Evolutionary conservation across 2,797 vertebrate genomes (phyloP), one percentile per base, ranked within the genome.

Genomic region (Tapirus indicus): DNA sequence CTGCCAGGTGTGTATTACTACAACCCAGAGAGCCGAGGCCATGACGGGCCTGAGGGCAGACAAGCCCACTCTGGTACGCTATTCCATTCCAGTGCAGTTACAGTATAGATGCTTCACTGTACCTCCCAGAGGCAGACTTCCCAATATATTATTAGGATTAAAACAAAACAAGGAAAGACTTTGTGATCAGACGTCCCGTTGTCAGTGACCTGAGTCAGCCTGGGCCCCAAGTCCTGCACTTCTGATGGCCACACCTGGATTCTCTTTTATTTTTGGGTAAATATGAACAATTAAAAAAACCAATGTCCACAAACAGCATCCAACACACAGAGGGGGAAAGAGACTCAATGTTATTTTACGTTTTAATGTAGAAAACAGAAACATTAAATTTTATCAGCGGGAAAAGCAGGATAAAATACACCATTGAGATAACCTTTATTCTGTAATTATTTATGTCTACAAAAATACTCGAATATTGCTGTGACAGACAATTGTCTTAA

Each of bases 311-410:
- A 79, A 68, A 58, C 2, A 79, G 14, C 8, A 41, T 18, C n/a
- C 35, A 27, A 25, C 38, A 68, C 6, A 41, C 5, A 85, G 68
- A 58, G 18, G 49, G 3, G 38, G 3, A 4, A 12, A 35, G 17
- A 86, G 25, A 74, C n/a, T 5, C 16, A 52, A 29, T 17, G 49
- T 47, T 38, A 35, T 41, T 60, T 27, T n/a, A 89, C 21, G 25
- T 96, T 78, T 88, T 21, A 91, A 84, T 35, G 20, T 10, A 85
- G 54, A 25, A 74, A 77, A 75, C 27, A 66, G 54, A 94, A 87
- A 21, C 18, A 78, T 92, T 44, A 66, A 20, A 89, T 84, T 88
- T 58, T 35, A 88, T 62, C 71, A 91, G 38, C 72, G 35, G 47
- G 75, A 32, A 96, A 79, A 80, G 35, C 66, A 35, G 20, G 52